Conservation (phyloP, 2,113 vertebrate species). For the Xenopus tropicalis region UCB_Xtro_10.0 CM004444.2:105818001-105818500, state of each 20-base stretch:
- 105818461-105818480: slow-evolving; percentile 33
- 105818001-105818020: no score
- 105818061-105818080: no score
- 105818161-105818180: no score
- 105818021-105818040: no score
- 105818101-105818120: no score
- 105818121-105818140: no score
- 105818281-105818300: neutral
- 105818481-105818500: slow-evolving; percentile 21
- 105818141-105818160: no score
- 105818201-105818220: no score
- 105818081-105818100: no score
- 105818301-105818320: neutral
- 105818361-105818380: slow-evolving; percentile 11
- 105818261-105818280: neutral
- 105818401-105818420: slow-evolving; percentile 35
- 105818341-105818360: slow-evolving; percentile 17
- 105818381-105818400: slow-evolving; percentile 27
- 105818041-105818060: no score
- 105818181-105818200: no score
- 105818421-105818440: slow-evolving; percentile 45
- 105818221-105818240: no score
- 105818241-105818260: slow-evolving; percentile 13
- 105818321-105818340: neutral
- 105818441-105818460: slow-evolving; percentile 6